phyloP scores from a whole-genome alignment of 1,140 invertebrate genomes.

The Patella vulgata region DNA sequence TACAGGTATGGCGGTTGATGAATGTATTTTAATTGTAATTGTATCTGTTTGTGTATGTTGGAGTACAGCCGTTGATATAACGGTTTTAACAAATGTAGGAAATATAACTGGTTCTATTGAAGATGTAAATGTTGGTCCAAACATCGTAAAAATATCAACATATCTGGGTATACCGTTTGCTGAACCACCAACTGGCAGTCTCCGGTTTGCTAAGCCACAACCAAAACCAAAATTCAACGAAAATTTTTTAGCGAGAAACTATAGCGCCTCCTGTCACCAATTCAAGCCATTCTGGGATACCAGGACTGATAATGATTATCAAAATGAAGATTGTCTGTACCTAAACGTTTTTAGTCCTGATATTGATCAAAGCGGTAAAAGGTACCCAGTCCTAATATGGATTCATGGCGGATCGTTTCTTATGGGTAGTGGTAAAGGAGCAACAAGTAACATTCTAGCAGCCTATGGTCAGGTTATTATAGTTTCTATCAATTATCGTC shows the following conservation, averaged over 20 bases:
- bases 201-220: too few relatives aligned
- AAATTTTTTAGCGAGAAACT: too few relatives aligned
- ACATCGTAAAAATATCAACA: constrained; percentile 31
- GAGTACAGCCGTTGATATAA: too few relatives aligned
- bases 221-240: too few relatives aligned
- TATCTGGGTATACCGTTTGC: constrained; percentile 76
- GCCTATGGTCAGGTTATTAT: constrained; percentile 82
- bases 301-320: neutral
- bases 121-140: too few relatives aligned
- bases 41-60: too few relatives aligned
- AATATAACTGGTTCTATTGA: too few relatives aligned
- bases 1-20: too few relatives aligned
- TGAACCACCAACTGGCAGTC: constrained; percentile 72
- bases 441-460: constrained; percentile 72
- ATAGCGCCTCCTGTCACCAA: constrained; percentile 2
- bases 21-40: too few relatives aligned
- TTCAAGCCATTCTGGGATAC: too few relatives aligned
- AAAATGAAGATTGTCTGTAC: constrained; percentile 15
- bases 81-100: too few relatives aligned
- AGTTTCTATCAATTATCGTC: constrained; percentile 79
- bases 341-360: constrained; percentile 14
- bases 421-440: neutral
- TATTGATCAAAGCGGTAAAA: constrained; percentile 1
- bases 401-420: constrained; percentile 11
- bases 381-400: constrained; percentile 14